Evolutionary conservation across 2,113 vertebrate species (phyloP), one percentile per base, ranked within the genome.

Genomic region (Pimephales promelas): DNA sequence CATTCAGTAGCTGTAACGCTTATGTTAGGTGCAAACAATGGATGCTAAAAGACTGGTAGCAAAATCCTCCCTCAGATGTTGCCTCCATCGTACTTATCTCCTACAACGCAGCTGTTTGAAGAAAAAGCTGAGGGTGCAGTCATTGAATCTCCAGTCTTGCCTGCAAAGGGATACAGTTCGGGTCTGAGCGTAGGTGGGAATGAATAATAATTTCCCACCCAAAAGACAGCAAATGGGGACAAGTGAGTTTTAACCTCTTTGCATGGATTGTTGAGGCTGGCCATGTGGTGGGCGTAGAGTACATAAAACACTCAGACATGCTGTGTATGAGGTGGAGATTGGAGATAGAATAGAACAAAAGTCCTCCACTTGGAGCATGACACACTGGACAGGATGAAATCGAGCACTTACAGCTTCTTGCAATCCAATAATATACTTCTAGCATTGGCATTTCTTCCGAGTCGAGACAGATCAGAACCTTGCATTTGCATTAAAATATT

Each of bases 41-140:
- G 59, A 64, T 47, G 40, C 16, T 47, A 31, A 64, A 79, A 40
- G 34, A 64, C 31, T 14, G 54, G 34, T 28, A 11, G 18, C 20
- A 36, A 24, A 70, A 81, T 70, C 79, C 62, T 54, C 61, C 20
- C 45, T 49, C 24, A 66, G 24, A 66, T 66, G 14, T 47, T n/a
- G 10, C 26, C 24, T 64, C 45, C 24, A 47, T 31, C 45, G 43
- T 47, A 68, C 18, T 81, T 81, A 81, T 81, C 79, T 81, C 18
- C 62, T 68, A 62, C 47, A 81, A 36, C 24, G 79, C 79, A 81
- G 79, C 79, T 81, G 62, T 52, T 66, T 70, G 47, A 81, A 40
- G 11, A 54, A 54, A 79, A 79, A 56, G 75, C 73, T 71, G 36
- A 34, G 34, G 36, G 57, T 40, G 0, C 47, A 66, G 47, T 57